These are phyloP conservation scores for Todiramphus saurophagus DNA, from an alignment of 2,113 vertebrate species.

Conservation along the genomic window DNA sequence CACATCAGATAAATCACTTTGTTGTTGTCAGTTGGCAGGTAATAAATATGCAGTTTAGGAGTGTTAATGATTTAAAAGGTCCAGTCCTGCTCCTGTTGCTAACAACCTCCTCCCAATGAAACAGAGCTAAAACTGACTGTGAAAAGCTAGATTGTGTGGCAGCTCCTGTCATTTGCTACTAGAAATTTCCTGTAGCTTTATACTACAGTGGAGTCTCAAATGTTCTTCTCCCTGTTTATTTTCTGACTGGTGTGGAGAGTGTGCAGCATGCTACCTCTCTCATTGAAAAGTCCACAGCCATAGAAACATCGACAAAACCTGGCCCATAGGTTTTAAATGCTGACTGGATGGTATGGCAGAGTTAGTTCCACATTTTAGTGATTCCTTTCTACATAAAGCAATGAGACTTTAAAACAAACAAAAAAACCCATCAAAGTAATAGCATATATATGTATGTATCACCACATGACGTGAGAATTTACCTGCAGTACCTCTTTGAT, in stretches of 20 bases:
- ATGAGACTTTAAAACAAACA: background rate
- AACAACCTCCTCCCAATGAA: background rate
- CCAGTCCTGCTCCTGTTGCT: background rate
- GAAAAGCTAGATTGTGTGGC: background rate
- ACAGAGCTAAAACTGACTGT: background rate
- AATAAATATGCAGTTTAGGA: background rate
- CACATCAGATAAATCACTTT: background rate
- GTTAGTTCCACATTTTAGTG: background rate
- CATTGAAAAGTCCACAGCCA: background rate
- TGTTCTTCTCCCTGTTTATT: background rate
- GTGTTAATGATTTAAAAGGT: background rate
- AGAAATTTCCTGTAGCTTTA: background rate
- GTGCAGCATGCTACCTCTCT: background rate
- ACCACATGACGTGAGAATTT: conserved; percentile 6
- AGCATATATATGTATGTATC: background rate
- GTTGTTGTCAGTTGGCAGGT: background rate
- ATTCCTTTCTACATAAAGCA: background rate
- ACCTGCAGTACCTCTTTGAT: background rate
- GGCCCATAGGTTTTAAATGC: background rate
- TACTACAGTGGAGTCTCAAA: background rate
- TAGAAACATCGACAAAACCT: background rate
- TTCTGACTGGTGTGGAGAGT: background rate
- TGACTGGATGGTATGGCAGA: background rate
- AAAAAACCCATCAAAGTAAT: background rate
- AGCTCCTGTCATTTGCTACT: background rate